phyloP scores from a whole-genome alignment of 2,888 invertebrate species.

The Tenthredo mesomela region DNA sequence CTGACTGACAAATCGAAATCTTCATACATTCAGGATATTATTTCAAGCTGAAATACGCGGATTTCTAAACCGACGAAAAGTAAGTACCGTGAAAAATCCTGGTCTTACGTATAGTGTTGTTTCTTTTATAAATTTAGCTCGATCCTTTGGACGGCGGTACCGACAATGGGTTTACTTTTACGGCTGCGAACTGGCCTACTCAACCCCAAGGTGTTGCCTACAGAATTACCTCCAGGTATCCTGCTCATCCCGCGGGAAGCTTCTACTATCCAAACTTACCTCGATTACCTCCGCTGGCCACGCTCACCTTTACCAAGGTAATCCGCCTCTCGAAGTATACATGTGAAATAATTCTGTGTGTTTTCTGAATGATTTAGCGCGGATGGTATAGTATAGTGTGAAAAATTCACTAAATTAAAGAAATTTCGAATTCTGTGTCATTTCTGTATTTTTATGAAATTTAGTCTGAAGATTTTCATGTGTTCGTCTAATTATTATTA shows the following conservation, averaged over 20 bases:
- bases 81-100: not conserved
- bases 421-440: not conserved
- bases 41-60: too few species aligned
- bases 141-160: constrained; percentile 96
- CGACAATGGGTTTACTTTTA: constrained; percentile 97
- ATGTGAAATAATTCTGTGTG: constrained; percentile 28
- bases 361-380: constrained; percentile 56
- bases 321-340: constrained; percentile 61
- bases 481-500: too few species aligned
- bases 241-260: constrained; percentile 95
- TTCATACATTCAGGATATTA: too few species aligned
- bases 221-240: constrained; percentile 92
- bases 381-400: not conserved
- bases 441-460: not conserved
- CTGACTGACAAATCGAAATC: not conserved
- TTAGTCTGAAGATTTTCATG: too few species aligned
- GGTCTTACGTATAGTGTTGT: not conserved
- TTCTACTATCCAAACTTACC: constrained; percentile 96
- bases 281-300: constrained; percentile 93
- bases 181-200: constrained; percentile 97
- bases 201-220: constrained; percentile 93
- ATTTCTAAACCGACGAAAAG: not conserved
- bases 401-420: not conserved
- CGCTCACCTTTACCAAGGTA: constrained; percentile 95
- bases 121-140: constrained; percentile 80